Conservation (phyloP, 1,140 invertebrate genomes). For the Neotoxoptera formosana region DNA sequence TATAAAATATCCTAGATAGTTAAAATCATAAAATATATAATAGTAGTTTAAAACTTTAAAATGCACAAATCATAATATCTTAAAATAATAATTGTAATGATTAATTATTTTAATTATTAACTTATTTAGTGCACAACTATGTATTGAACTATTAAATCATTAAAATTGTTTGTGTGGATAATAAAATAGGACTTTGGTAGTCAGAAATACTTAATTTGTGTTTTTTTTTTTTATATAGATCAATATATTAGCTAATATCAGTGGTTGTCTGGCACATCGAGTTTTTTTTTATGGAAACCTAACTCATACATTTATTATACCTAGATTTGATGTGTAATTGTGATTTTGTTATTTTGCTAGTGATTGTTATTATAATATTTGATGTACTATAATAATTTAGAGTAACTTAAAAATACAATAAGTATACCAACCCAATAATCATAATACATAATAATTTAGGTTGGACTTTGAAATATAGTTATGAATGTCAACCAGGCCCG, state of each 20-base stretch:
- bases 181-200: neutral
- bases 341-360: neutral
- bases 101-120: neutral
- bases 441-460: neutral
- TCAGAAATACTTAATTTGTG: neutral
- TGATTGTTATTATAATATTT: too few relatives aligned
- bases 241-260: neutral
- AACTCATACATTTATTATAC: neutral
- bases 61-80: neutral
- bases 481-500: too few relatives aligned
- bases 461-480: too few relatives aligned
- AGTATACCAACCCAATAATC: neutral
- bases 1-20: neutral
- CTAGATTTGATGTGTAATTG: neutral
- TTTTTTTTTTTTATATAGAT: neutral
- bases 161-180: neutral
- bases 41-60: neutral
- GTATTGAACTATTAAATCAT: neutral
- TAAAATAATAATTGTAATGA: neutral
- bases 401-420: too few relatives aligned
- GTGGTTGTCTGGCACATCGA: neutral
- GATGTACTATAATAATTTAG: neutral
- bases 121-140: neutral
- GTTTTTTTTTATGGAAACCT: neutral
- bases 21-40: neutral